Evolutionary conservation across 1,140 invertebrate genomes (phyloP), one percentile per base, ranked within the genome.

Genomic region (Mamestra configurata): DNA sequence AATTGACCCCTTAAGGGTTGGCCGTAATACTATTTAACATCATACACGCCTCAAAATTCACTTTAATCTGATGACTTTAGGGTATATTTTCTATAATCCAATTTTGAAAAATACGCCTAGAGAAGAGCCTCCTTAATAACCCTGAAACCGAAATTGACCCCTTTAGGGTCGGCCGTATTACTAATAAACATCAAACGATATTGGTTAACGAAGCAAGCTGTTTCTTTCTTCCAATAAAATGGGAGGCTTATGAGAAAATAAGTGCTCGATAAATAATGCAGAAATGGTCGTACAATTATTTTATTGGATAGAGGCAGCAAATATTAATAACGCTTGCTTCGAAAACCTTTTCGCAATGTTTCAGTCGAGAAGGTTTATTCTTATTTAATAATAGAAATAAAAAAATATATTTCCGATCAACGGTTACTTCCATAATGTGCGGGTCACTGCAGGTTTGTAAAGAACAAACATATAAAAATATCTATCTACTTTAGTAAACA

Each of bases 191-290:
- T 46, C 22, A 6, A 15, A 49, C 11, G 5, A 46, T 70, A 70
- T 70, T 70, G 8, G 40, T 5, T n/a, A 70, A 46, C 10, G 43
- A 18, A 35, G 20, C 11, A 15, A 40, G 35, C 18, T 66, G n/a
- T 64, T 66, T 40, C 35, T 11, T 61, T 64, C 35, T 20, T 40
- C 18, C 8, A 40, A 66, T 66, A 66, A 66, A 66, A 20, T 66
- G 8, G 4, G 18, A 8, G 35, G 18, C n/a, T 40, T 43, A 66
- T 66, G n/a, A 11, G 61, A 66, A 66, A 40, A 66, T 66, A 22
- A 66, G 61, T 40, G 59, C 0, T 6, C 18, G 18, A 11, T 20
- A 66, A 40, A 13, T 22, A n/a, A 22, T 66, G 18, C 11, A 66
- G 35, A 66, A 66, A 5, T 40, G 10, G 10, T 59, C 22, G 1